Evolutionary conservation across 2,113 vertebrate genomes (phyloP).

Genomic region (Podiceps cristatus): DNA sequence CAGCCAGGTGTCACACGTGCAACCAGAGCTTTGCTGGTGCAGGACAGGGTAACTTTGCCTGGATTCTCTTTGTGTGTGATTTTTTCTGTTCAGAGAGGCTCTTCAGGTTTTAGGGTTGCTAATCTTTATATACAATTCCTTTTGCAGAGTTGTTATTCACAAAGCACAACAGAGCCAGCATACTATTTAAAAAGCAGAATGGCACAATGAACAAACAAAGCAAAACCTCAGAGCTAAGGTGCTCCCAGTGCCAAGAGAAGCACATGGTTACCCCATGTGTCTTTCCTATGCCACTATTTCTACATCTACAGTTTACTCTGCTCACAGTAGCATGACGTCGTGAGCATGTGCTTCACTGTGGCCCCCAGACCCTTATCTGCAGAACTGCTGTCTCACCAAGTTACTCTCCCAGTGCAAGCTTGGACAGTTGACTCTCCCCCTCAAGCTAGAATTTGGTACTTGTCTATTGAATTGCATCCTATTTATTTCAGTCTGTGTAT

Average conservation of each 20-base stretch:
- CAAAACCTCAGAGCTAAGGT: neutral
- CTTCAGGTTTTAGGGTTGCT: neutral
- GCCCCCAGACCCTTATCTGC: neutral
- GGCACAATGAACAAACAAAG: neutral
- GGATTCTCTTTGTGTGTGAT: neutral
- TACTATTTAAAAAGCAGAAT: neutral
- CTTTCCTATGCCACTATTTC: neutral
- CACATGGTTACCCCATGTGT: neutral
- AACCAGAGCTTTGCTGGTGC: neutral
- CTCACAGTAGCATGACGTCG: neutral
- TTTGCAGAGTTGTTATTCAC: neutral
- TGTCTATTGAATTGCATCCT: neutral
- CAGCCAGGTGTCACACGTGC: fast-evolving
- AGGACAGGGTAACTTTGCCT: neutral
- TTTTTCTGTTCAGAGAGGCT: neutral
- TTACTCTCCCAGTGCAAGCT: neutral
- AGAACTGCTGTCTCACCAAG: neutral
- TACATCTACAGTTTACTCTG: neutral
- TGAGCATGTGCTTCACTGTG: neutral
- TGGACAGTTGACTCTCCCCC: neutral
- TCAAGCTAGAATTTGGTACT: neutral
- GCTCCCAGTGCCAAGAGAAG: neutral
- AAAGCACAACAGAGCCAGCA: neutral
- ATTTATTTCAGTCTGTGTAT: neutral
- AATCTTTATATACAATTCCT: neutral